phyloP scores from a whole-genome alignment of 2,888 invertebrate species.

The Sepiola atlantica region DNA sequence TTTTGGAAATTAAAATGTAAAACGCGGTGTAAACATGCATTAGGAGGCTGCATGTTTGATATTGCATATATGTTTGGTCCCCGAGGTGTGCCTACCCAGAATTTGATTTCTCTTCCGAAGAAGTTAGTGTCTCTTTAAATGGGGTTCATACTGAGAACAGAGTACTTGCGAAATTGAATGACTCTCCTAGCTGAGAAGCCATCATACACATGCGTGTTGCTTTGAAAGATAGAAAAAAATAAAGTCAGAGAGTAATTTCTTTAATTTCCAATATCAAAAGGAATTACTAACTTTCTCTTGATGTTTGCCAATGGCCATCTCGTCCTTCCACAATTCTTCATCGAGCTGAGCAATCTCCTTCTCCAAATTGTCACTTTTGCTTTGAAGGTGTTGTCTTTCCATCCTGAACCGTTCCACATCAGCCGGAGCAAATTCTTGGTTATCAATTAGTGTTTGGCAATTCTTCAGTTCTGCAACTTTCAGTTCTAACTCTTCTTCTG shows the following conservation, averaged over 20 bases:
- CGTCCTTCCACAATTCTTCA: slow-evolving; percentile 64
- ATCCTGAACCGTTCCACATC: slow-evolving; percentile 68
- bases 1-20: no score
- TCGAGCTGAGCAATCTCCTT: slow-evolving; percentile 59
- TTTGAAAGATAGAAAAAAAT: neutral
- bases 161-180: no score
- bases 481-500: slow-evolving; percentile 58
- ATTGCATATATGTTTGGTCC: no score
- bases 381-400: slow-evolving; percentile 60
- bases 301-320: slow-evolving; percentile 62
- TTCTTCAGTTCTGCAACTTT: slow-evolving; percentile 55
- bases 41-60: no score
- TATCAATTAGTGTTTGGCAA: slow-evolving; percentile 65
- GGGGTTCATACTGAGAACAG: no score
- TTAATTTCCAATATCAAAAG: neutral
- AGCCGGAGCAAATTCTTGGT: slow-evolving; percentile 66
- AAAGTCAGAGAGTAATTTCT: neutral
- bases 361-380: slow-evolving; percentile 63
- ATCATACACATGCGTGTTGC: no score
- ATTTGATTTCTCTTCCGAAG: no score
- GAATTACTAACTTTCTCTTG: slow-evolving; percentile 62
- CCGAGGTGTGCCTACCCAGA: no score
- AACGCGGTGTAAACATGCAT: no score
- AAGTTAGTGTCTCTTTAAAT: no score
- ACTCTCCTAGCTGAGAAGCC: no score